phyloP scores from a whole-genome alignment of 64 coral and sea anemone species.

The Montipora cactus region DNA sequence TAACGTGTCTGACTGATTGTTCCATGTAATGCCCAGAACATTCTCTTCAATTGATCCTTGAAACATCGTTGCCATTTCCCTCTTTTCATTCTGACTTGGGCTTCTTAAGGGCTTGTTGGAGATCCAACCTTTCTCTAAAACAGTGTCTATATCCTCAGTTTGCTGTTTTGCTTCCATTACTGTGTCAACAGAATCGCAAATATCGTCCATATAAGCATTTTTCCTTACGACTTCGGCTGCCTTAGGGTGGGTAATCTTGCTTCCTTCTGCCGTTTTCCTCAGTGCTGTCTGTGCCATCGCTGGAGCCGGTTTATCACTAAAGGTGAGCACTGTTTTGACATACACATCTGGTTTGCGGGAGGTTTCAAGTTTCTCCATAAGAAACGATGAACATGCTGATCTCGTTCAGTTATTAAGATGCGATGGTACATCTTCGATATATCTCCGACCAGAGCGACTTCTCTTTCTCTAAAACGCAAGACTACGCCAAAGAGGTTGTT shows the following conservation, averaged over 20 bases:
- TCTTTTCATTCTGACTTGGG: neutral
- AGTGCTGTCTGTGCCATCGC: neutral
- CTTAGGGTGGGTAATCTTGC: neutral
- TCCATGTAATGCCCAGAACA: slow-evolving; percentile 7
- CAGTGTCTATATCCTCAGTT: slow-evolving; percentile 28
- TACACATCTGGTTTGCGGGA: slow-evolving; percentile 2
- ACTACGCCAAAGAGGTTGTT: too few species aligned
- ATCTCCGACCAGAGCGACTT: too few species aligned
- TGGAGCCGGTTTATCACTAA: neutral
- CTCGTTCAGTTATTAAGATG: slow-evolving; percentile 48
- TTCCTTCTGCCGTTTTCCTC: neutral
- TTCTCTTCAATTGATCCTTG: slow-evolving; percentile 1
- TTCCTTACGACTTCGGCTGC: neutral
- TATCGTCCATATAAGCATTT: slow-evolving; percentile 14
- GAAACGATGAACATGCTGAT: slow-evolving; percentile 65
- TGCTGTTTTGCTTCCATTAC: neutral
- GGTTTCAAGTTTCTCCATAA: neutral
- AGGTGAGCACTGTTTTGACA: neutral
- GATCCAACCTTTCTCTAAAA: slow-evolving; percentile 28
- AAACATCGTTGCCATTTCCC: neutral
- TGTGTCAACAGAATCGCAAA: slow-evolving; percentile 1
- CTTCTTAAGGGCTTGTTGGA: slow-evolving; percentile 12
- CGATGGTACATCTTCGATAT: slow-evolving; percentile 75
- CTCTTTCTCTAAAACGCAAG: too few species aligned
- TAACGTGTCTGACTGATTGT: neutral